Evolutionary conservation across 2,113 vertebrate genomes (phyloP), one percentile per base, ranked within the genome.

Genomic region (Hepsetus odoe): DNA sequence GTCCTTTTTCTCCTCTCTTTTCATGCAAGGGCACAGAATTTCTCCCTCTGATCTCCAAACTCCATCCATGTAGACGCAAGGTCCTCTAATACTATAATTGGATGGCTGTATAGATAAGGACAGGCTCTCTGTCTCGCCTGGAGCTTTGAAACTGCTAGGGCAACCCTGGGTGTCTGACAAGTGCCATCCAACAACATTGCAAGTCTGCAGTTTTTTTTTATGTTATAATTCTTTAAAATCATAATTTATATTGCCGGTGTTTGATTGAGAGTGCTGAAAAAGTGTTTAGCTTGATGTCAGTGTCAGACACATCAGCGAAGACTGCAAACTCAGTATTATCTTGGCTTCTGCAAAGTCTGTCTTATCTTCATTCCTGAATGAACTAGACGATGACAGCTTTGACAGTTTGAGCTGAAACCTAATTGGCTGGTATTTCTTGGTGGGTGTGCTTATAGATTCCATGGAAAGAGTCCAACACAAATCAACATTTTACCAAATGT

Each of bases 81-180:
- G 55, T 40, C 73, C 76, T 68, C 77, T 82, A 84, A 85, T 74
- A 59, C 81, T 81, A 76, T 83, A 83, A 83, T 71, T 72, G 77
- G 70, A 65, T 66, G 59, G 59, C 69, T 69, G 53, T 61, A 79
- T 73, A 77, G 76, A 74, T 65, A 59, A 55, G 68, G 69, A 62
- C n/a, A 76, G 71, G 46, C 79, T 80, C 24, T 69, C 46, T 65
- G 32, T 62, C 55, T 53, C 67, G 26, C 62, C 24, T 83, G 16
- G 3, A 78, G 56, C 74, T 76, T 76, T 76, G 74, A 42, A 56
- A 42, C 64, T 44, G 35, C n/a, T 44, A 46, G 66, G 64, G n/a
- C 53, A 49, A 16, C 40, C 55, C 62, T 42, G 38, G 33, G 5
- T 78, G 56, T 49, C 53, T 24, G 64, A 58, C 32, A 18, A 38